Conservation (phyloP, 2,113 vertebrate species). For the Pelecanoides urinatrix region DNA sequence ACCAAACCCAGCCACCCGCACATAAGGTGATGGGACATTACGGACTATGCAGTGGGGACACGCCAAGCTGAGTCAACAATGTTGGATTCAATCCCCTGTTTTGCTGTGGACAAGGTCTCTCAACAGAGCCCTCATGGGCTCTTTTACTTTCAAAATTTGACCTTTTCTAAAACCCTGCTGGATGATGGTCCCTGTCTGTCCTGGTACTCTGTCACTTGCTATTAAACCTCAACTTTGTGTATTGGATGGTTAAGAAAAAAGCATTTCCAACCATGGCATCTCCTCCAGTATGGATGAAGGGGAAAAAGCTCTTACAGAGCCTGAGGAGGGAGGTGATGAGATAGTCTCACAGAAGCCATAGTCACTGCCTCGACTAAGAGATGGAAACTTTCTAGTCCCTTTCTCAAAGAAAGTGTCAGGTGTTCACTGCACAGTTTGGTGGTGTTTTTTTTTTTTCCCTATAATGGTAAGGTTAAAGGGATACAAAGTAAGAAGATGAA, state of each 20-base stretch:
- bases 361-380: neutral
- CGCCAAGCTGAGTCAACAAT: accelerated
- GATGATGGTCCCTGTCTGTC: neutral
- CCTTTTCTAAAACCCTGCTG: neutral
- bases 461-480: neutral
- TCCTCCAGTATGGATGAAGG: neutral
- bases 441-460: too few relatives aligned
- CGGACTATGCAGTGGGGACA: neutral
- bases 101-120: neutral
- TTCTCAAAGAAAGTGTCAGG: neutral
- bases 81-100: neutral
- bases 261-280: neutral
- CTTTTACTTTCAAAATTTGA: neutral
- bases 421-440: neutral
- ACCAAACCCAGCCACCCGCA: neutral
- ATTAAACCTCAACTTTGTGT: neutral
- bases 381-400: neutral
- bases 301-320: neutral
- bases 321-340: neutral
- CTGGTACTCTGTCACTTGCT: neutral
- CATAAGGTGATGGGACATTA: accelerated
- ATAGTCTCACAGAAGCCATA: neutral
- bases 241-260: neutral
- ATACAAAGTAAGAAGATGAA: neutral
- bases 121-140: neutral